Conservation (phyloP, 2,888 invertebrate species). For the Leptopterna dolabrata region DNA sequence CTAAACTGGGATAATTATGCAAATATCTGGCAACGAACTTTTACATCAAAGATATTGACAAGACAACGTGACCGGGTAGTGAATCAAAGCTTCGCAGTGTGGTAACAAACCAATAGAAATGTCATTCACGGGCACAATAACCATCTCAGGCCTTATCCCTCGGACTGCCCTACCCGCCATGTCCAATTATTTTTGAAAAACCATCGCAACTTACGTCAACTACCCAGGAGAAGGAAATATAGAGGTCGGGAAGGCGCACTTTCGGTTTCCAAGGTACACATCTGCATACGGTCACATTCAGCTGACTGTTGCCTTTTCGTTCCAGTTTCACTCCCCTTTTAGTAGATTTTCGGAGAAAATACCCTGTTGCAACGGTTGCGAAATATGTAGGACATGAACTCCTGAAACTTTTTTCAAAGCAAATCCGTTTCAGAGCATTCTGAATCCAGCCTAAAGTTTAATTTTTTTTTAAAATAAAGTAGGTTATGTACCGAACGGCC, state of each 20-base stretch:
- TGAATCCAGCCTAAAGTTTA: too few species aligned
- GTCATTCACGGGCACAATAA: conserved; percentile 26
- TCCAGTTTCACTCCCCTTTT: neutral
- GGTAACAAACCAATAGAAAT: conserved; percentile 41
- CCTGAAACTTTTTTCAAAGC: too few species aligned
- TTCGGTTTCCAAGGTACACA: neutral
- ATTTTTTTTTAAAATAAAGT: too few species aligned
- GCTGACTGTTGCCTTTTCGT: neutral
- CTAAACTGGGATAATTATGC: too few species aligned
- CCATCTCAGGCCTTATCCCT: neutral
- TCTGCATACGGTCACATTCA: neutral
- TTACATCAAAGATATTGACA: too few species aligned
- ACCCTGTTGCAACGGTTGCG: too few species aligned
- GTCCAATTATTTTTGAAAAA: conserved; percentile 40
- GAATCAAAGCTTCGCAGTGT: neutral
- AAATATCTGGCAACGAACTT: too few species aligned
- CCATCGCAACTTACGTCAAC: neutral
- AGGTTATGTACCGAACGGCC: too few species aligned
- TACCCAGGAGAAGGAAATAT: neutral
- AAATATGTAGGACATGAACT: too few species aligned
- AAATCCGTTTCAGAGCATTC: too few species aligned
- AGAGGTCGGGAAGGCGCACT: neutral
- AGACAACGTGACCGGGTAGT: neutral
- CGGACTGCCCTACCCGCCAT: neutral
- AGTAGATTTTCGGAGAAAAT: too few species aligned